A percentile compares a stretch with the other conserved stretches of the same genome.
These are phyloP conservation scores for Microcebus ravelobensis DNA, from an alignment of 2,113 vertebrate species.

Conservation along the genomic window DNA sequence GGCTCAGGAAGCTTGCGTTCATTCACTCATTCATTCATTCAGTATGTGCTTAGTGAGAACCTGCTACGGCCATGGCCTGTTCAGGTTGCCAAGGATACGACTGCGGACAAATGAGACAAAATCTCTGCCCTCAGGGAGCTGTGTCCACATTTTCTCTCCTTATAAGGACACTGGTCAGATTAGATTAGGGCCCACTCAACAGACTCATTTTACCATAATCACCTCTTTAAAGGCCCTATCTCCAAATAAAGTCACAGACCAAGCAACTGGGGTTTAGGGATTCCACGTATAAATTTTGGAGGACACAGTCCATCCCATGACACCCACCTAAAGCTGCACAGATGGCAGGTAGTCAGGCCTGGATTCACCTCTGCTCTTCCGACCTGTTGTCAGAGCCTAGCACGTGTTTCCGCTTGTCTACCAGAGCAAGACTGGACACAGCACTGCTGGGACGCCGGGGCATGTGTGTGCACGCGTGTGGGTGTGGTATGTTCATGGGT, in stretches of 20 bases:
- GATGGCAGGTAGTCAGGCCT: not conserved
- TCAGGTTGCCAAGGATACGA: not conserved
- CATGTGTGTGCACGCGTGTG: rapidly evolving
- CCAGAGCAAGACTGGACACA: not conserved
- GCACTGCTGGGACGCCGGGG: not conserved
- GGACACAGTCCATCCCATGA: not conserved
- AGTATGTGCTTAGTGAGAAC: not conserved
- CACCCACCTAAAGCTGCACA: not conserved
- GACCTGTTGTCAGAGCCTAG: not conserved
- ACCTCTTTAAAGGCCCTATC: not conserved
- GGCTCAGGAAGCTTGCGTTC: not conserved
- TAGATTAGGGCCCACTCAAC: not conserved
- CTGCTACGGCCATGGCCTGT: not conserved
- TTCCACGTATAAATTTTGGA: not conserved
- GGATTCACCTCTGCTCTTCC: not conserved
- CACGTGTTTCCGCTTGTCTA: rapidly evolving
- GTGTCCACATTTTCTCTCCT: not conserved
- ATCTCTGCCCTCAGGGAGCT: not conserved
- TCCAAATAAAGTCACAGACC: not conserved
- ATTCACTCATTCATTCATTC: not conserved
- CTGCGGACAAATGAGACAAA: not conserved
- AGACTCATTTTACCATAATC: not conserved
- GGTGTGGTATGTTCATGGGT: not conserved
- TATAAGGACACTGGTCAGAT: not conserved
- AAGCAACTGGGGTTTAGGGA: not conserved